Conservation (phyloP, 35 echinoderm and acorn worm genomes). For the Ophioderma brevispina region DNA sequence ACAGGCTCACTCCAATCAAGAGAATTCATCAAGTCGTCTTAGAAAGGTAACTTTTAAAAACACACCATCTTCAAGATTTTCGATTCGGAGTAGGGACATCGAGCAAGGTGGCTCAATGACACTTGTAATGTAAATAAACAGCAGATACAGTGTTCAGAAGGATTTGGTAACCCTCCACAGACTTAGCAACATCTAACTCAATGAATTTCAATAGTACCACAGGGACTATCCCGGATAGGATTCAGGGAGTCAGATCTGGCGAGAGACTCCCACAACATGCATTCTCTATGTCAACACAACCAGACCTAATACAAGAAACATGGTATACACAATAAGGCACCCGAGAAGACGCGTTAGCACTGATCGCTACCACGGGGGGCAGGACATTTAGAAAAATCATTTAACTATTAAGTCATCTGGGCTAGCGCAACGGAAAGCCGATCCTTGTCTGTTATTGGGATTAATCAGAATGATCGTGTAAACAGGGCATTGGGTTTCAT, state of each 20-base stretch:
- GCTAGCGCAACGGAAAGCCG: neutral
- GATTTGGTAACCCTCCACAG: neutral
- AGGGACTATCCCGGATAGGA: neutral
- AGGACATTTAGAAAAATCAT: neutral
- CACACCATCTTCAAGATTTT: no score
- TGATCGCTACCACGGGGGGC: neutral
- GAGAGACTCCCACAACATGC: neutral
- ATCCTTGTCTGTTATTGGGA: neutral
- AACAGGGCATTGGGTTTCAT: neutral
- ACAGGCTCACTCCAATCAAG: no score
- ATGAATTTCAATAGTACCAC: neutral
- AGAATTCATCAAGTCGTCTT: no score
- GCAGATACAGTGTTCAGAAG: neutral
- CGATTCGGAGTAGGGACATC: no score
- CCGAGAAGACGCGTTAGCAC: neutral
- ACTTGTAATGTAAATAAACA: slow-evolving; percentile 1
- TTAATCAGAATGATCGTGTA: neutral
- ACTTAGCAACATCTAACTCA: neutral
- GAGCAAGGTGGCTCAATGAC: neutral
- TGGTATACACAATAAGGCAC: neutral
- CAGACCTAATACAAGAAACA: neutral
- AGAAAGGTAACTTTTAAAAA: no score
- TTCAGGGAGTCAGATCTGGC: neutral
- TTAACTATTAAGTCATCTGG: neutral
- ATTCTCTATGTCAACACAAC: neutral